These are phyloP conservation scores for Marcusenius ussheri DNA, from an alignment of 2,113 vertebrate genomes.

Conservation along the genomic window DNA sequence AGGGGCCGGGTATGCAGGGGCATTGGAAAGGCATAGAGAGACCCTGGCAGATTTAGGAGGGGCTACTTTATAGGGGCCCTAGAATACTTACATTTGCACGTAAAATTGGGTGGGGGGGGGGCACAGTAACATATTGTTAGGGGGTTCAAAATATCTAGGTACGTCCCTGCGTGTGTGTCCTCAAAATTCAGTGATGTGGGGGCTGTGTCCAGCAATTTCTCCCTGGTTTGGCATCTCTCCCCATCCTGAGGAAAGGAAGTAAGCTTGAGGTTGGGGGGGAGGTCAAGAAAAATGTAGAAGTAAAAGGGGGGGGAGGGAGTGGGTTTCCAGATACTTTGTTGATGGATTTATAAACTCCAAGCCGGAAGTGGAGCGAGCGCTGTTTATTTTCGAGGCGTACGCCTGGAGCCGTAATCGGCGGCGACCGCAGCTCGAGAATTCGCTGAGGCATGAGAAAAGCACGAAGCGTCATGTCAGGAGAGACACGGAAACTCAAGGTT, in stretches of 20 bases:
- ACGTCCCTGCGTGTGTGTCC: slow-evolving; percentile 1
- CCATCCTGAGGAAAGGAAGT: background rate
- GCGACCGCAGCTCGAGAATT: slow-evolving; percentile 3
- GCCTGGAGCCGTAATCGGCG: slow-evolving; percentile 21
- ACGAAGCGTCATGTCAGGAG: slow-evolving; percentile 21
- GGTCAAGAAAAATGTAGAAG: no score
- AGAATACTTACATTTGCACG: no score
- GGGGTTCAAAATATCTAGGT: no score
- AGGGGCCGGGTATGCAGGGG: no score
- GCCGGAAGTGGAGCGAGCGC: slow-evolving; percentile 11
- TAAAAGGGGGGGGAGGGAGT: background rate
- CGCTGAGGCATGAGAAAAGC: slow-evolving; percentile 16
- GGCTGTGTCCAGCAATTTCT: slow-evolving; percentile 13
- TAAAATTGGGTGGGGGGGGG: no score
- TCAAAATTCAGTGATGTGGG: background rate
- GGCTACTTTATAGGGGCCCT: no score
- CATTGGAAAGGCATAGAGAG: no score
- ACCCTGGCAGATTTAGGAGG: no score
- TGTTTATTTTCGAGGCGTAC: slow-evolving; percentile 42
- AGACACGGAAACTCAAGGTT: background rate
- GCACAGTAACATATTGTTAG: no score
- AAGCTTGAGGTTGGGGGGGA: no score
- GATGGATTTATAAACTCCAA: slow-evolving; percentile 55
- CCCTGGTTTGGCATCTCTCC: slow-evolving; percentile 34
- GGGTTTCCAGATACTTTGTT: slow-evolving; percentile 42